These are phyloP conservation scores for Drosophila villosipedis DNA, from an alignment of 2,888 invertebrate species.

Conservation along the genomic window DNA sequence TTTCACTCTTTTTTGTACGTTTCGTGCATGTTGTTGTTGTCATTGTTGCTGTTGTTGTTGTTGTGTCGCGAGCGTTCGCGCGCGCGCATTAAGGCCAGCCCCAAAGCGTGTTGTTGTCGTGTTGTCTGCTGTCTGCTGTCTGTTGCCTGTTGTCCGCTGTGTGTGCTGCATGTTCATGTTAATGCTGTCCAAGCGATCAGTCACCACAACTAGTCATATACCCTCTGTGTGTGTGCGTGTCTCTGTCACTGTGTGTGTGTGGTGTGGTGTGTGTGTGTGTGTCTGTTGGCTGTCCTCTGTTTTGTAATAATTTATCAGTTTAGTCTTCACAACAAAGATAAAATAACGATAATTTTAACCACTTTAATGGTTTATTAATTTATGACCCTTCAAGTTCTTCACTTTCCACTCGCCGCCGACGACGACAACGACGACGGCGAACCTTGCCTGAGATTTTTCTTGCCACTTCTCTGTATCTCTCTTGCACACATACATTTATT, in stretches of 20 bases:
- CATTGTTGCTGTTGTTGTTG: conserved; percentile 19
- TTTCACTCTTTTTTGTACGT: conserved; percentile 39
- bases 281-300: conserved; percentile 76
- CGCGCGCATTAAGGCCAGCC: conserved; percentile 75
- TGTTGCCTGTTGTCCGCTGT: conserved; percentile 71
- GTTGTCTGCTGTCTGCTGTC: conserved; percentile 53
- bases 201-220: conserved; percentile 64
- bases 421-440: conserved; percentile 11
- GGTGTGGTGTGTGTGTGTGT: not conserved
- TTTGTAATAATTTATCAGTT: conserved; percentile 86
- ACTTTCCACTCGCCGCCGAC: conserved; percentile 72
- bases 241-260: not conserved
- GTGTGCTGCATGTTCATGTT: conserved; percentile 77
- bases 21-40: conserved; percentile 19
- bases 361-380: conserved; percentile 86
- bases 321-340: conserved; percentile 84
- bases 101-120: conserved; percentile 62
- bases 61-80: conserved; percentile 69
- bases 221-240: no score
- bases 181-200: conserved; percentile 80
- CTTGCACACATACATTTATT: conserved; percentile 23
- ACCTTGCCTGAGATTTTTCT: conserved; percentile 55
- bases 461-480: conserved; percentile 23
- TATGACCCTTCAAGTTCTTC: conserved; percentile 85
- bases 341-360: conserved; percentile 85